phyloP scores from a whole-genome alignment of 2,113 vertebrate species.

The Corythaeola cristata region DNA sequence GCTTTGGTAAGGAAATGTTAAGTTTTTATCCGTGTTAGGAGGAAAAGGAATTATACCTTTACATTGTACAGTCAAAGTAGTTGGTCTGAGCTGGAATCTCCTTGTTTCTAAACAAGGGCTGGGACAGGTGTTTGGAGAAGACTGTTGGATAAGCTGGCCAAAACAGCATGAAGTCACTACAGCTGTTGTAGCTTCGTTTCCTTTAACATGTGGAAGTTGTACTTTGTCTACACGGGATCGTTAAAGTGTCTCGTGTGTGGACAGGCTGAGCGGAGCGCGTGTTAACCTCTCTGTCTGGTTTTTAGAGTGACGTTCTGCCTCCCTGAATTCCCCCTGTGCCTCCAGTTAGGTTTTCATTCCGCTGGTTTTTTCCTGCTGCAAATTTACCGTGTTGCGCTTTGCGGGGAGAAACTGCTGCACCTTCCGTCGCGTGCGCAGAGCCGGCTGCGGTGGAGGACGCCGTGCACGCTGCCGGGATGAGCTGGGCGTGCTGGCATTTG shows the following conservation, averaged over 20 bases:
- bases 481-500: not conserved
- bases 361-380: too few relatives aligned
- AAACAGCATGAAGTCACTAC: too few relatives aligned
- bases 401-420: not conserved
- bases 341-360: not conserved
- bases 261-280: fast-evolving
- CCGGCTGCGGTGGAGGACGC: not conserved
- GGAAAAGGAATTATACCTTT: not conserved
- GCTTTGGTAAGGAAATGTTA: slow-evolving; percentile 72
- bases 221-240: not conserved
- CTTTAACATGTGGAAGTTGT: not conserved
- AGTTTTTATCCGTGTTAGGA: not conserved
- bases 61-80: not conserved
- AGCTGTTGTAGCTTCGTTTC: not conserved
- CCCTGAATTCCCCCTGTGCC: not conserved
- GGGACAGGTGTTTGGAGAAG: not conserved
- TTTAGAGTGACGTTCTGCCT: too few relatives aligned
- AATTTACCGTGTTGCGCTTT: not conserved
- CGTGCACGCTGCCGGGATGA: fast-evolving
- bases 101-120: not conserved
- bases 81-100: not conserved
- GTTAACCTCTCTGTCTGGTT: too few relatives aligned
- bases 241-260: not conserved
- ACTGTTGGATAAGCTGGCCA: not conserved
- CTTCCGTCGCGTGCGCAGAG: not conserved